Evolutionary conservation across 1,140 invertebrate species (phyloP), one percentile per base, ranked within the genome.

Genomic region (Halyomorpha halys): DNA sequence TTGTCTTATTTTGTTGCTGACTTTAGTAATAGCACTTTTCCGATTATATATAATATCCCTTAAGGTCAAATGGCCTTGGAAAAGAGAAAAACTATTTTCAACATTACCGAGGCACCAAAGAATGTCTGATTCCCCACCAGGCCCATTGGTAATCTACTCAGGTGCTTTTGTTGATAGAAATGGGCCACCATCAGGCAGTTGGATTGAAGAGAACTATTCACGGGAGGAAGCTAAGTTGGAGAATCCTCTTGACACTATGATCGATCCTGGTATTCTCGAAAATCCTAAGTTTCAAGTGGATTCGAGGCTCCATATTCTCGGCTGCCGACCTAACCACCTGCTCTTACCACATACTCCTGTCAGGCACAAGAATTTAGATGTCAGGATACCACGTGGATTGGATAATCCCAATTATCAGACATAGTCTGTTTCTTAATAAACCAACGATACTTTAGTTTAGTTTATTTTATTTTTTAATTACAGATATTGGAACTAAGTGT

Each of bases 301-400:
- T 59, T 70, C 61, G 51, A 69, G 69, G 45, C 62, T 71, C 39
- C 67, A 68, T 53, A 68, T 71, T 30, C 64, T 71, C 13, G 67
- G 68, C 16, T 71, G 70, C 61, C 64, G 69, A 23, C 70, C 70
- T 21, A 66, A 67, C 21, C 70, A 70, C 45, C 67, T 71, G 23
- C 63, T 71, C 2, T 34, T 71, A 14, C 70, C 68, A 30, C 69
- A 67, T 44, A 69, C 69, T 23, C 67, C 68, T 44, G 18, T 60
- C 21, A 65, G 47, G 21, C 14, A 18, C 51, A 92, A 75, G 91
- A 95, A 82, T 91, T 44, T 67, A 3, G 67, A 69, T 62, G 59
- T 69, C 44, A 69, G 68, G 67, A 66, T 68, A 62, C 19, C 66
- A 5, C 66, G 45, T 53, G 68, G 66, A 6, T 59, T 69, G 25